Base-by-base conservation (phyloP, 2,888 invertebrate species). In the Chrysotoxum bicinctum region DNA sequence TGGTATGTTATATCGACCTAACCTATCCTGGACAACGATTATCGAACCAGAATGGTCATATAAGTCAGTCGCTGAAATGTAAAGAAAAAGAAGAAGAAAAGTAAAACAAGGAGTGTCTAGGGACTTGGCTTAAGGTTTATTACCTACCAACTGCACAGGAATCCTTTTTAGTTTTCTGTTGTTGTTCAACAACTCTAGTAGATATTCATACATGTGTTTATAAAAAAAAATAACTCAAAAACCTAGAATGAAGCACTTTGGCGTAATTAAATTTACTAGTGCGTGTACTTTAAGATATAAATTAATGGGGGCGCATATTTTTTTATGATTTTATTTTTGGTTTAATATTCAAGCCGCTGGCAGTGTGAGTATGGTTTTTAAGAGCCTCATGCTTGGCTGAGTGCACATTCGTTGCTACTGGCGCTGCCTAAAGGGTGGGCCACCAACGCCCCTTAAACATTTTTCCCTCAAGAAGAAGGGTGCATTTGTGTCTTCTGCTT, bases 181-280 rank as follows among this genome's bases (percentile, higher is more conserved):
- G 30, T 16, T 30, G 3, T n/a, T 30, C 10, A 30, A 16, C 30
- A 19, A 56, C 30, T 56, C 5, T 12, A 21, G 48, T 50, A 23
- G 3, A 16, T 7, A 6, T n/a, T n/a, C 2, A 23, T 40, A n/a
- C 14, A 37, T 37, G 1, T 14, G 14, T 37, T 12, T 12, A 19
- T 19, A 6, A 6, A 35, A 3, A 37, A 14, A 21, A 35, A 64
- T 48, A 1, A 16, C 66, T n/a, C n/a, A n/a, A 45, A 56, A 40
- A 60, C 82, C 82, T 37, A 54, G 73, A 60, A 66, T 48, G 72
- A 75, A 75, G 72, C 80, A 84, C 80, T 84, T 75, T 40, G 72
- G 52, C 30, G 80, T 80, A 80, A 84, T 84, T 80, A 84, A 84
- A 84, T 84, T 80, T 84, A 84, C 76, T 80, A 80, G 70, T 84